Conservation (phyloP, 1,140 invertebrate genomes). For the Patella vulgata region DNA sequence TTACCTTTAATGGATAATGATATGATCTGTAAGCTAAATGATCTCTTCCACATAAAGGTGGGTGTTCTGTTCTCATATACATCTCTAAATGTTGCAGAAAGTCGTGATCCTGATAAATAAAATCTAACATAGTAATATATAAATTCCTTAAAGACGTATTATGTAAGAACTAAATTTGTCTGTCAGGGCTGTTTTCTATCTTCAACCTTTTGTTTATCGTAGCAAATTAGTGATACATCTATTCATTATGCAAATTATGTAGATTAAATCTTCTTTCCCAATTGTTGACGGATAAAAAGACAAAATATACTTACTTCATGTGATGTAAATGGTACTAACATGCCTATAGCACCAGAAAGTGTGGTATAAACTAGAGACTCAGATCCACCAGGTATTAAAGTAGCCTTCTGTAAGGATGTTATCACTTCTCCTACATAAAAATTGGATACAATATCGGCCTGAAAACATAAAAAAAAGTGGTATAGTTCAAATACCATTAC, state of each 20-base stretch:
- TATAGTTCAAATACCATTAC: too few species aligned
- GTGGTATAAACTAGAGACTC: conserved; percentile 97
- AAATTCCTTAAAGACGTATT: too few species aligned
- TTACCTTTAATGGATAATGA: conserved; percentile 96
- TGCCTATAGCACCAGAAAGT: conserved; percentile 90
- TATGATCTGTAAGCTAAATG: conserved; percentile 97
- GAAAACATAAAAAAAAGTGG: conserved; percentile 30
- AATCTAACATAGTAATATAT: neutral
- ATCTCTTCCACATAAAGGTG: conserved; percentile 95
- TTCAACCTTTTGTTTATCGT: too few species aligned
- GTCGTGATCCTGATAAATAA: conserved; percentile 84
- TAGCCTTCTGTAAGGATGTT: conserved; percentile 82
- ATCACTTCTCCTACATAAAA: conserved; percentile 96
- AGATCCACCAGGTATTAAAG: conserved; percentile 95
- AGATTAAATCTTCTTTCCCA: too few species aligned
- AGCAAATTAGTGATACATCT: too few species aligned
- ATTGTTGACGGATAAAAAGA: too few species aligned
- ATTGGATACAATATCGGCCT: conserved; percentile 87
- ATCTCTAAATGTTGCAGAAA: conserved; percentile 99
- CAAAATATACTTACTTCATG: conserved; percentile 76
- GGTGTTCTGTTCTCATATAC: conserved; percentile 98
- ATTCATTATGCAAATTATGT: too few species aligned
- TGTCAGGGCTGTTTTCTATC: too few species aligned
- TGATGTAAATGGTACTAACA: conserved; percentile 96
- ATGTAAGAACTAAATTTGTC: too few species aligned